These are phyloP conservation scores for Eulemur rufifrons DNA, from an alignment of 2,113 vertebrate genomes.

Conservation along the genomic window DNA sequence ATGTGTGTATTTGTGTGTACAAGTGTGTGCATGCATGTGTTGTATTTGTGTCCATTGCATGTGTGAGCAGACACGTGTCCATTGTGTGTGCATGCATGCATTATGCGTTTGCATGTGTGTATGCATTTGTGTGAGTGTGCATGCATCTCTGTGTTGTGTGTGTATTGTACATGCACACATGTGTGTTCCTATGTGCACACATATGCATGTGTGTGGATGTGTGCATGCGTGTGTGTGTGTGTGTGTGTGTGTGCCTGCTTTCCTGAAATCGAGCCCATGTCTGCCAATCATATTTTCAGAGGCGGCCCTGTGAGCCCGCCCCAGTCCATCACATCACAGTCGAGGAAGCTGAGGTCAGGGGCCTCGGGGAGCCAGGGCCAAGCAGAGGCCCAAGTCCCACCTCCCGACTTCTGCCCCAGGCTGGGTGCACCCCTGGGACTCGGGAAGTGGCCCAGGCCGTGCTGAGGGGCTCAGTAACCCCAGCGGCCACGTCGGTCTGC, in stretches of 20 bases:
- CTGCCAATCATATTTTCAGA: neutral
- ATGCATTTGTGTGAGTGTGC: neutral
- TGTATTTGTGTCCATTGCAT: neutral
- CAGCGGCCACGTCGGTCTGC: fast-evolving
- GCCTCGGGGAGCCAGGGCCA: too few relatives aligned
- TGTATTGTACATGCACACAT: neutral
- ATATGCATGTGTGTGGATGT: too few relatives aligned
- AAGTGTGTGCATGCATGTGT: fast-evolving
- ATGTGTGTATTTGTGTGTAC: neutral
- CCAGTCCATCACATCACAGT: fast-evolving
- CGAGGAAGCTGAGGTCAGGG: neutral
- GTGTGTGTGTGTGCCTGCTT: neutral
- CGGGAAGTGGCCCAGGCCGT: neutral
- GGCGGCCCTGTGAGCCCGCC: neutral
- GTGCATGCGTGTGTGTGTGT: fast-evolving
- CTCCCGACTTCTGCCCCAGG: neutral
- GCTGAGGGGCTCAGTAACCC: neutral
- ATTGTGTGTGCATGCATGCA: neutral
- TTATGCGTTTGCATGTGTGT: neutral
- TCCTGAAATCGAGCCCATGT: neutral
- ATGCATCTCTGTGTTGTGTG: neutral
- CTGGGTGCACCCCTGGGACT: neutral
- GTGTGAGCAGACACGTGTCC: neutral
- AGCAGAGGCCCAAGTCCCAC: neutral
- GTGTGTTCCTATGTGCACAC: too few relatives aligned